Base-by-base conservation (phyloP, 2,888 invertebrate species). In the Biston stratarius region DNA sequence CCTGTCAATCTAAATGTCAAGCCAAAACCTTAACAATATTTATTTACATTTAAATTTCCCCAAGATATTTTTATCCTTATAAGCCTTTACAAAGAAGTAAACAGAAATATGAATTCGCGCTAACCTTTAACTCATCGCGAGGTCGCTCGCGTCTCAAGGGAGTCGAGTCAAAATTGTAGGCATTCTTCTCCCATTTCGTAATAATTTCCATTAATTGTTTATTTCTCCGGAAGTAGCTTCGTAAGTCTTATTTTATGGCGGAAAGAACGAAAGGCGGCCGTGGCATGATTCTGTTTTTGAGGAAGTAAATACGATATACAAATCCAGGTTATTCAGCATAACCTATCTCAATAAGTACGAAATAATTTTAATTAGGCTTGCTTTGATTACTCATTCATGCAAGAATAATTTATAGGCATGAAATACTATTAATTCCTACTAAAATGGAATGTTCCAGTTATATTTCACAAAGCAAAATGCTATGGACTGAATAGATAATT, bases 171-270 rank as follows among this genome's bases (percentile, higher is more conserved):
- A 48, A 58, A 58, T 57, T 57, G 6, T 48, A 15, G 48, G 6
- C 58, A 58, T 58, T 58, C 58, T 58, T 58, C 38, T 44, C 42
- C n/a, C 36, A 48, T 58, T 58, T 47, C 58, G 8, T 48, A 48
- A 38, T 15, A 48, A 48, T 58, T 45, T 38, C 36, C 47, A 57
- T 48, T 24, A 58, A 38, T 47, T n/a, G n/a, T n/a, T n/a, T 58
- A 58, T 58, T 38, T 38, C 6, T 38, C 38, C 15, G 58, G 58
- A 58, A 58, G 47, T 58, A 38, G 38, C 7, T 15, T 38, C 36
- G 12, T 6, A 34, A 6, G 15, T 38, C 58, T 48, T 38, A 9
- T 38, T 58, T 38, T 45, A 45, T 36, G 44, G 56, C 6, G 56
- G 34, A 38, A 38, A 58, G 15, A 14, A n/a, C 55, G 12, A 9